Base-by-base conservation (phyloP, 2,797 vertebrate genomes). In the Hypotaenidia philippensis region DNA sequence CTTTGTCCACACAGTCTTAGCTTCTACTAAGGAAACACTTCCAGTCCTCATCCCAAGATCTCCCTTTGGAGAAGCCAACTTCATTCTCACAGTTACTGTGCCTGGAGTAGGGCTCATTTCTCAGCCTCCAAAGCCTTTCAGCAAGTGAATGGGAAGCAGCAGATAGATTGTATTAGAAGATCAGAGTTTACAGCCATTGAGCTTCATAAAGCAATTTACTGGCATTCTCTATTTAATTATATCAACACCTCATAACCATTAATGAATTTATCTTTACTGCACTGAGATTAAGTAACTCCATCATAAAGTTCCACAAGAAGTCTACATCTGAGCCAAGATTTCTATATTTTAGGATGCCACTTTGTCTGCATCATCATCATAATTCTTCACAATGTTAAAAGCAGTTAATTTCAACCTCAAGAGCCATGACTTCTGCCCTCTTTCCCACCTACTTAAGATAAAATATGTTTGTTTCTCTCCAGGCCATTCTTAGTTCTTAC, bases 231-330 rank as follows among this genome's bases (percentile, higher is more conserved):
- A 83, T 74, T 91, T 93, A 96, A 92, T 91, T 96, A 91, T 86
- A 92, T 86, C 87, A 90, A 86, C 94, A 95, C 76, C 57, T 92
- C 92, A 78, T 92, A 94, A 94, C 47, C 65, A 76, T 90, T 90
- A 96, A 96, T 86, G 34, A 93, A 94, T 88, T 93, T 94, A 94
- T 94, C 82, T 88, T 95, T 86, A 86, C 72, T 13, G 14, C 72
- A 65, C 55, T 63, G 69, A 92, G 79, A 93, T 91, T 79, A 93
- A 91, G 72, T 59, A 92, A 90, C 60, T 79, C 70, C 41, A 34
- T 55, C 87, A 69, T 41, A 60, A 87, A 96, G 77, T 82, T 87
- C 66, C 3, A 17, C 32, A 86, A 69, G 63, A 68, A 91, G 40
- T 56, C 47, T 44, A 45, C 9, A 70, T 72, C 44, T 60, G 52